Base-by-base conservation (phyloP, 1,140 invertebrate species). In the Drosophila rhopaloa region DNA sequence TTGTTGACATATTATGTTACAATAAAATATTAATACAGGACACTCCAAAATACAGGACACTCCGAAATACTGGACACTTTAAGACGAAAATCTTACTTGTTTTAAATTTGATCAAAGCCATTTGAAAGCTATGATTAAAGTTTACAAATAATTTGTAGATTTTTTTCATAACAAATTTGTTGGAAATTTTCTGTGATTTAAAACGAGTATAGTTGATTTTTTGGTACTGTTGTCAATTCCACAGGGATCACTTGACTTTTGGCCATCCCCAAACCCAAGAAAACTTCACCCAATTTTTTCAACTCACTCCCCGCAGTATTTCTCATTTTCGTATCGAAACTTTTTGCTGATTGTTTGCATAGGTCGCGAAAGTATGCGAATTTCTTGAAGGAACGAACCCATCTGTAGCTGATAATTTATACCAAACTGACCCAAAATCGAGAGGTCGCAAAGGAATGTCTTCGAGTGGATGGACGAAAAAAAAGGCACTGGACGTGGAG, bases 321-420 rank as follows among this genome's bases (percentile, higher is more conserved):
- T 75, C 55, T 47, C 40, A 62, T 63, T 75, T 71, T 62, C 41
- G 32, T 16, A 63, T 60, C 46, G 27, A 19, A 57, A 63, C 59
- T 40, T 47, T 65, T 47, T 16, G 60, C 67, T 66, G 78, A 76
- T 59, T 76, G 74, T 82, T 85, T 85, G 70, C 58, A 47, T 65
- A 85, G 81, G 77, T 61, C 16, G 41, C 55, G 44, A 40, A 32
- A 29, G 40, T 19, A 37, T 66, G 58, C 37, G 44, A 67, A 41
- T 19, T 14, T 41, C 27, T 27, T 27, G n/a, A 44, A 27, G 9
- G 46, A 13, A 24, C 19, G 16, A 37, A 38, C 14, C 29, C 40
- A 40, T 54, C 57, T 38, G 16, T 29, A n/a, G 47, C 76, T 53
- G 60, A 81, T 81, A 81, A 78, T 82, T 82, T 81, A 81, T 81